Evolutionary conservation across 30 jellyfish, hydroid and myxozoan species (phyloP).

Genomic region (Hydractinia echinata): DNA sequence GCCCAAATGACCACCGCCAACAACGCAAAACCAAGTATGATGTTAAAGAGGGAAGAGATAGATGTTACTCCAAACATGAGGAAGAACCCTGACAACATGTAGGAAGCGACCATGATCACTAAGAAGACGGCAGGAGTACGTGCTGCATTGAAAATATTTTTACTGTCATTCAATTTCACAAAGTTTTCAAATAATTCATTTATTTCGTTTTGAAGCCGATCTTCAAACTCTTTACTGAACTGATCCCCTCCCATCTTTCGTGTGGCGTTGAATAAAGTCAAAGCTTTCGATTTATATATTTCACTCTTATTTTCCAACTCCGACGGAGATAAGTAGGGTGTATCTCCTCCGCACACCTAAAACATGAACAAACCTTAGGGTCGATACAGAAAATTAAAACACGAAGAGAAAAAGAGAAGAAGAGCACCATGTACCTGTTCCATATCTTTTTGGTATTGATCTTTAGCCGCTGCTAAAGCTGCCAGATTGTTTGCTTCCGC

Average conservation of each 20-base stretch:
- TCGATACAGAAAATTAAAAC: too few species aligned
- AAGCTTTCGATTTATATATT: constrained; percentile 54
- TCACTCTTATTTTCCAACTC: constrained; percentile 72
- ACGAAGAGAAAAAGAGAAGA: background rate
- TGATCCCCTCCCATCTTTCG: constrained; percentile 97
- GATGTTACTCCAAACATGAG: constrained; percentile 79
- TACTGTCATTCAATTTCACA: constrained; percentile 77
- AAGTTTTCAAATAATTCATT: constrained; percentile 69
- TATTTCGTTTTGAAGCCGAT: constrained; percentile 51
- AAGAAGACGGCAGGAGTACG: constrained; percentile 98
- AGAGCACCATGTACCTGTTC: constrained; percentile 50
- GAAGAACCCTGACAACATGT: constrained; percentile 80
- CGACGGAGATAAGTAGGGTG: constrained; percentile 89
- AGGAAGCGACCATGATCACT: constrained; percentile 69
- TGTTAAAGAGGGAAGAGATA: constrained; percentile 77
- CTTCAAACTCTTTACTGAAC: constrained; percentile 82
- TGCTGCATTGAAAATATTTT: constrained; percentile 94
- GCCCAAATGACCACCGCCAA: constrained; percentile 91
- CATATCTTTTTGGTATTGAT: constrained; percentile 88
- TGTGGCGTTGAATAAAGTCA: constrained; percentile 78
- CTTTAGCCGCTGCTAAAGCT: constrained; percentile 91
- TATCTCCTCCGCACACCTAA: constrained; percentile 98
- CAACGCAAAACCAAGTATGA: constrained; percentile 66
- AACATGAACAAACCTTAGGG: background rate
- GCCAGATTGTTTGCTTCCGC: constrained; percentile 99